Evolutionary conservation across 1,140 invertebrate genomes (phyloP), one percentile per base, ranked within the genome.

Genomic region (Bombus breviceps): DNA sequence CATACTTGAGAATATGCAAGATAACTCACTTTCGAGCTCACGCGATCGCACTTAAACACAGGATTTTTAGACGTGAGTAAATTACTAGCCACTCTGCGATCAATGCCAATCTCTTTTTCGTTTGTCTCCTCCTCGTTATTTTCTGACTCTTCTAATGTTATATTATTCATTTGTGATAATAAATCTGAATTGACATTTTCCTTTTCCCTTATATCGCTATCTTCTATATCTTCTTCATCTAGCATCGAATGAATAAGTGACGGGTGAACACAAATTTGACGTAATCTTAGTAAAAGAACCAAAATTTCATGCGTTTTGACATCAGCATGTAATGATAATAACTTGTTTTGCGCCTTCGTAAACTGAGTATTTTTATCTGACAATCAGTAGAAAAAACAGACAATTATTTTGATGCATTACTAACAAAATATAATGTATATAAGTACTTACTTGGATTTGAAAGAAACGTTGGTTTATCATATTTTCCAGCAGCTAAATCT

Each of bases 211-310:
- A 94, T 86, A 18, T 85, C 94, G 32, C 90, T 90, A 22, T 66
- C 92, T 92, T 68, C 92, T 75, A 91, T 94, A 83, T 90, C 87
- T 25, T 90, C 81, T 71, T 88, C 79, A 41, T 97, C 96, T 77
- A 97, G 83, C 97, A 97, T 97, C 81, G 95, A 93, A 87, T 96
- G 96, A 81, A 99, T 97, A 1, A 99, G 96, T 18, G 96, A 97
- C 1, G 98, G 97, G 96, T 99, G 98, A 92, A 98, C 98, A 93
- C 98, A 99, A 76, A 98, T 97, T 93, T 99, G 98, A 12, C 98
- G 95, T 74, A 99, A 93, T 34, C 98, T 95, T n/a, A 99, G 93
- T 25, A 99, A 92, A 2, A 98, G 94, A 0, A 98, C 97, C 81
- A 99, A 95, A 92, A 99, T 97, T 92, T 98, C 96, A 92, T 97